phyloP scores from a whole-genome alignment of 2,888 invertebrate species.

The Pandemis cinnamomeana region DNA sequence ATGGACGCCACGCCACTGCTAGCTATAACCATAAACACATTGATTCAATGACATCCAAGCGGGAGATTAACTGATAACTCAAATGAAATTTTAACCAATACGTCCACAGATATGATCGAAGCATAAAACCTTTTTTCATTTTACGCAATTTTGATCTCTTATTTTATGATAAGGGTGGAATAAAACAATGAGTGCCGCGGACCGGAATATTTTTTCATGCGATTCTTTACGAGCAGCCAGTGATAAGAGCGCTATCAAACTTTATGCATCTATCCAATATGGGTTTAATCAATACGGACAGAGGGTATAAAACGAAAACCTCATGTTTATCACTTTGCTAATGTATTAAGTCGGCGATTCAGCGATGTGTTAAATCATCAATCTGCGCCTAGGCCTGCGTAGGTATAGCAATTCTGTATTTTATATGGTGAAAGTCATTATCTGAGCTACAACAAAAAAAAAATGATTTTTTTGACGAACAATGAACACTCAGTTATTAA shows the following conservation, averaged over 20 bases:
- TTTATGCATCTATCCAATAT: conserved; percentile 42
- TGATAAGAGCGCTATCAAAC: conserved; percentile 48
- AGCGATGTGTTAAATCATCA: neutral
- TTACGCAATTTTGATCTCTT: conserved; percentile 40
- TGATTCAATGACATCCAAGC: neutral
- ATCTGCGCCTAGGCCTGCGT: neutral
- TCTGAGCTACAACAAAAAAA: no score
- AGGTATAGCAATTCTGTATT: no score
- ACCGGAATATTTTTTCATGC: conserved; percentile 45
- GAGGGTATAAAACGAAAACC: neutral
- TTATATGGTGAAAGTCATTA: no score
- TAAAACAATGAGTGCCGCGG: conserved; percentile 48
- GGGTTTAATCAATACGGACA: conserved; percentile 37
- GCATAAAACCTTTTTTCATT: conserved; percentile 19
- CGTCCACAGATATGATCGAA: conserved; percentile 15
- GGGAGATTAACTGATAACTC: neutral
- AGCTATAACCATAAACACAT: no score
- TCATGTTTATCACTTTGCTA: conserved; percentile 13
- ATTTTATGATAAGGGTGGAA: conserved; percentile 46
- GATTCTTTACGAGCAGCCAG: conserved; percentile 48
- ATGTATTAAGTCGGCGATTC: neutral
- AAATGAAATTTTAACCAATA: neutral
- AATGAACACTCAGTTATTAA: no score
- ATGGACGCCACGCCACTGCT: no score
- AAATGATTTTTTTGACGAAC: no score